Evolutionary conservation across 2,888 invertebrate species (phyloP).

Genomic region (Dasysyrphus albostriatus): DNA sequence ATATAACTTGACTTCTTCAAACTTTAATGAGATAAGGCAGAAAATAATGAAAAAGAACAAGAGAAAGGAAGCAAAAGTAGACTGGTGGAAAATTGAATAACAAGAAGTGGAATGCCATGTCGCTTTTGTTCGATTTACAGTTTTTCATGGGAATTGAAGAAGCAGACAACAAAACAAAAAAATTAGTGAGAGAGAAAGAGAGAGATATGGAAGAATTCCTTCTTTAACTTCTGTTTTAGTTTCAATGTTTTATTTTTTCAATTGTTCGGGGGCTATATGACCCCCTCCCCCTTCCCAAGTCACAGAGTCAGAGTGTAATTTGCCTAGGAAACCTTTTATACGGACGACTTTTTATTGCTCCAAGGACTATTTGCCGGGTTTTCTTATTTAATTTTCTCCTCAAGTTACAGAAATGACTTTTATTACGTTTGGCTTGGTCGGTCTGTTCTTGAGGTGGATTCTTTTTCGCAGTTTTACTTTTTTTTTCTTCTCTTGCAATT

Average conservation of each 20-base stretch:
- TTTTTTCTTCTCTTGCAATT: slow-evolving; percentile 19
- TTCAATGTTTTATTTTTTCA: background rate
- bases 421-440: slow-evolving; percentile 67
- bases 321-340: slow-evolving; percentile 66
- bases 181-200: background rate
- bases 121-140: slow-evolving; percentile 55
- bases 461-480: background rate
- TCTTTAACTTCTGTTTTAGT: slow-evolving; percentile 26
- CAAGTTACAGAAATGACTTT: slow-evolving; percentile 70
- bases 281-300: background rate
- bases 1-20: slow-evolving; percentile 51
- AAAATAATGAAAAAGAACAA: slow-evolving; percentile 4
- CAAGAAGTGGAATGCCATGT: slow-evolving; percentile 70
- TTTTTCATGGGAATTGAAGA: slow-evolving; percentile 12
- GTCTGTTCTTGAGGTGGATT: slow-evolving; percentile 45
- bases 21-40: slow-evolving; percentile 61
- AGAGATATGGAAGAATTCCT: background rate
- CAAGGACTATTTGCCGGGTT: slow-evolving; percentile 69
- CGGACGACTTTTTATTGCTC: slow-evolving; percentile 61
- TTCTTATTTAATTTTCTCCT: slow-evolving; percentile 71
- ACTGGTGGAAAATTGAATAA: slow-evolving; percentile 72
- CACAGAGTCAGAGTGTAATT: slow-evolving; percentile 61
- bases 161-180: background rate
- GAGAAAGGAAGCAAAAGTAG: slow-evolving; percentile 32
- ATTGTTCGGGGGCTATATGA: background rate